Evolutionary conservation across 2,797 vertebrate genomes (phyloP).

Genomic region (Sebastes minor): DNA sequence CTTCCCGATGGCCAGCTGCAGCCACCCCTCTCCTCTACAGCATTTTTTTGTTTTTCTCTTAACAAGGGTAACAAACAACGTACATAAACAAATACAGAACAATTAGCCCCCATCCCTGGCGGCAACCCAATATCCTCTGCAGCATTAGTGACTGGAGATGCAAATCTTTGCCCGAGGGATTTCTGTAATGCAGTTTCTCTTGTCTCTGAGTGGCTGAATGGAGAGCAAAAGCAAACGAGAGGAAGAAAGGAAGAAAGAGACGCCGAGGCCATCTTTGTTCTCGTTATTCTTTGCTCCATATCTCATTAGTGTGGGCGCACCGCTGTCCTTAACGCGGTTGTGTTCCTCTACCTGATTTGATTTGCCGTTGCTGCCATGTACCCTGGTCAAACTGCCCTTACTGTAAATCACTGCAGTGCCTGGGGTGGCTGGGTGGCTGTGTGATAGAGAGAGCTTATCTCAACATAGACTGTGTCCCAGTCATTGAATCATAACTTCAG

Average conservation of each 20-base stretch:
- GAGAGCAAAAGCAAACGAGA: constrained; percentile 19
- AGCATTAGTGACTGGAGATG: constrained; percentile 71
- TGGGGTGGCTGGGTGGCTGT: not conserved
- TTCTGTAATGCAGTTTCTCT: constrained; percentile 62
- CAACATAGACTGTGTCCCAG: not conserved
- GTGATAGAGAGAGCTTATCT: constrained; percentile 17
- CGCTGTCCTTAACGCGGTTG: constrained; percentile 60
- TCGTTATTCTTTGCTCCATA: constrained; percentile 40
- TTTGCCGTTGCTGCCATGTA: constrained; percentile 49
- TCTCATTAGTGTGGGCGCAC: constrained; percentile 65
- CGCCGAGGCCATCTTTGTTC: constrained; percentile 19
- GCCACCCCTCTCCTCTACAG: no score
- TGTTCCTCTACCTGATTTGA: constrained; percentile 70
- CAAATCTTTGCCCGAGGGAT: constrained; percentile 72
- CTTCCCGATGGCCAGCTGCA: no score
- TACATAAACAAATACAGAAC: no score
- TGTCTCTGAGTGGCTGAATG: constrained; percentile 65
- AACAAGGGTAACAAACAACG: no score
- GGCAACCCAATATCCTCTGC: not conserved
- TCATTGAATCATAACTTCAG: constrained; percentile 13
- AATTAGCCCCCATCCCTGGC: not conserved
- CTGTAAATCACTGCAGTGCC: constrained; percentile 54
- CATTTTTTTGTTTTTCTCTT: no score
- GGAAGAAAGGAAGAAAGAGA: constrained; percentile 20
- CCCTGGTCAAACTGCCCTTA: constrained; percentile 20